These are phyloP conservation scores for Brachypodius melanocephalos DNA, from an alignment of 2,113 vertebrate species.

Conservation along the genomic window DNA sequence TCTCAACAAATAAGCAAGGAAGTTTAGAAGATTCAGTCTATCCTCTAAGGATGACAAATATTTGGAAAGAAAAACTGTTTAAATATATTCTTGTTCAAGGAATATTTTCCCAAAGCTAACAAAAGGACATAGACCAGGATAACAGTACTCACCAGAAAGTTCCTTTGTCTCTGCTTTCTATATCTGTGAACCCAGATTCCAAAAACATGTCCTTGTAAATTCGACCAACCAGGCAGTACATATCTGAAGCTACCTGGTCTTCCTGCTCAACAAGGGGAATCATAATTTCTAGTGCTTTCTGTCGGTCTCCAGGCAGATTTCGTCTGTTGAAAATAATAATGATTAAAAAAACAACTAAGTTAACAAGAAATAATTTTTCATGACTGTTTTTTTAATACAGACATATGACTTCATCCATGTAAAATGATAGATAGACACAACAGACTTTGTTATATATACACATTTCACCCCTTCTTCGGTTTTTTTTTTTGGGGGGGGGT, in stretches of 20 bases:
- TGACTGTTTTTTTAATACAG: neutral
- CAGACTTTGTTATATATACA: neutral
- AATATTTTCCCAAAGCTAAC: neutral
- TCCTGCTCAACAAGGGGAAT: constrained; percentile 88
- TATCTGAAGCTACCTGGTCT: constrained; percentile 92
- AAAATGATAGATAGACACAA: neutral
- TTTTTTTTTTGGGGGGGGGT: too few species aligned
- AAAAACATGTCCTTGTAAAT: constrained; percentile 97
- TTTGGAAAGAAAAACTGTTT: neutral
- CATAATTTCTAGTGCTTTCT: constrained; percentile 94
- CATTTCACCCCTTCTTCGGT: accelerated
- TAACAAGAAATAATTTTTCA: neutral
- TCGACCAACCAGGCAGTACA: constrained; percentile 94
- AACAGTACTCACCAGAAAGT: constrained; percentile 82
- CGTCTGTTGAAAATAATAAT: constrained; percentile 73
- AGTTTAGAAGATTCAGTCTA: neutral
- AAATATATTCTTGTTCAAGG: neutral
- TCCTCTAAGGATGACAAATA: neutral
- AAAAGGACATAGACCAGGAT: neutral
- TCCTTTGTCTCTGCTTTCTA: constrained; percentile 86
- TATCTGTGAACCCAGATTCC: constrained; percentile 90
- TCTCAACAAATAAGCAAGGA: neutral
- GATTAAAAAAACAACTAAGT: neutral
- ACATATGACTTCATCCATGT: neutral
- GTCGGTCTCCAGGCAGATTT: constrained; percentile 87